Evolutionary conservation across 2,113 vertebrate genomes (phyloP), one percentile per base, ranked within the genome.

Genomic region (Hyaena hyaena): DNA sequence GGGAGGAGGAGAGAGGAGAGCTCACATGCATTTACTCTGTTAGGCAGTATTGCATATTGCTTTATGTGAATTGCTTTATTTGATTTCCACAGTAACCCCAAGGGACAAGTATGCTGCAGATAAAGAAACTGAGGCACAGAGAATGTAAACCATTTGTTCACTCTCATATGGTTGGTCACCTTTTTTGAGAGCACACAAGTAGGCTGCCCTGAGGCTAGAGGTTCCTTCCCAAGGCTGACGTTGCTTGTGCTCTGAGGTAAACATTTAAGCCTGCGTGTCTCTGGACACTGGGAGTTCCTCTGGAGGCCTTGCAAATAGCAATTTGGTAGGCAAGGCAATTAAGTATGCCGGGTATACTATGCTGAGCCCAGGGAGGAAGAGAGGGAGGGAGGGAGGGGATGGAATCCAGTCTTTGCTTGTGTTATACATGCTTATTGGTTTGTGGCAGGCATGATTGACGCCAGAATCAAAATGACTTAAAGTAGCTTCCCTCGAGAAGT

Each of bases 401-500:
- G 33, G 91, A 88, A 90, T 93, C 81, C 73, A 65, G 90, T 50
- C 83, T 90, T 89, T 76, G 55, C 97, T 91, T 95, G 80, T 2
- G n/a, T 80, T 95, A 53, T 33, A 71, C 83, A 50, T 96, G 84
- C 92, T 90, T 92, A 85, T 81, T 97, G 96, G 95, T 90, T 97
- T 96, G 96, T 96, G 90, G 92, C 74, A 93, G 93, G 50, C 16
- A 0, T 92, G 96, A 95, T 80, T 97, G 97, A 98, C 0, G 1
- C 74, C 77, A 79, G 89, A 95, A 96, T 97, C 96, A 90, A 90
- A 97, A 81, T 92, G 95, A 92, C 93, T 93, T 88, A 81, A 84
- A 96, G 90, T 80, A 88, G 92, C 96, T 92, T 97, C 92, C 83
- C 95, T 43, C 0, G 77, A 96, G 97, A 89, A 92, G 83, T 65